Evolutionary conservation across 2,797 vertebrate species (phyloP).

Genomic region (Champsocephalus esox): DNA sequence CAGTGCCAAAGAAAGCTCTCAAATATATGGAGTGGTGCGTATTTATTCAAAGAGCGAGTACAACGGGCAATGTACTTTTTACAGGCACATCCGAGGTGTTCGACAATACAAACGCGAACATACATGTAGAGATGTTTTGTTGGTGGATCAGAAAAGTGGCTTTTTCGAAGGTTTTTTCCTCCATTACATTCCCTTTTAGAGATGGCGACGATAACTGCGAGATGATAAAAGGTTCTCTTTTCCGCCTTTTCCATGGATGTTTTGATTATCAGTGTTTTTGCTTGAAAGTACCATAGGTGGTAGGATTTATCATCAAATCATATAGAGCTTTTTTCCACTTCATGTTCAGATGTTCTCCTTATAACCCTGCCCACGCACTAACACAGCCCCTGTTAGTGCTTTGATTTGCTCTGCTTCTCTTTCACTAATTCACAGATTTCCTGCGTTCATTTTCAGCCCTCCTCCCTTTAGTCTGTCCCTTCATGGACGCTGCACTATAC

Average conservation of each 20-base stretch:
- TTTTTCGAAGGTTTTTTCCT: conserved; percentile 29
- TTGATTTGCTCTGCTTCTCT: too few relatives aligned
- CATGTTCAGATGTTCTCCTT: too few relatives aligned
- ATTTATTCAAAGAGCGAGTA: too few relatives aligned
- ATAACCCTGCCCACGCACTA: too few relatives aligned
- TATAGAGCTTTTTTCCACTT: background rate
- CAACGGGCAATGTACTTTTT: background rate
- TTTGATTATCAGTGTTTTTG: background rate
- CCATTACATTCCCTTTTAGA: conserved; percentile 4
- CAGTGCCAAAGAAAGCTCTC: background rate
- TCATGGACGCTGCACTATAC: too few relatives aligned
- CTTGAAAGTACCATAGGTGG: background rate
- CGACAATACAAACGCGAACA: background rate
- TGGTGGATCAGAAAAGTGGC: background rate
- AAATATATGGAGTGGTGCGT: too few relatives aligned
- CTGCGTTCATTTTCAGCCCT: too few relatives aligned
- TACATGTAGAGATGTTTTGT: conserved; percentile 9
- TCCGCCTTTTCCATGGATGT: conserved; percentile 4
- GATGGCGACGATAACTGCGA: conserved; percentile 2
- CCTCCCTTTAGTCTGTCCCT: too few relatives aligned
- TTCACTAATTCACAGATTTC: too few relatives aligned
- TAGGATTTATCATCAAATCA: background rate
- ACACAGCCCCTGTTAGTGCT: too few relatives aligned
- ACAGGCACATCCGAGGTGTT: background rate
- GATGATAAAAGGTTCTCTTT: conserved; percentile 32